These are phyloP conservation scores for Dasysyrphus tricinctus DNA, from an alignment of 2,888 invertebrate species.

Conservation along the genomic window DNA sequence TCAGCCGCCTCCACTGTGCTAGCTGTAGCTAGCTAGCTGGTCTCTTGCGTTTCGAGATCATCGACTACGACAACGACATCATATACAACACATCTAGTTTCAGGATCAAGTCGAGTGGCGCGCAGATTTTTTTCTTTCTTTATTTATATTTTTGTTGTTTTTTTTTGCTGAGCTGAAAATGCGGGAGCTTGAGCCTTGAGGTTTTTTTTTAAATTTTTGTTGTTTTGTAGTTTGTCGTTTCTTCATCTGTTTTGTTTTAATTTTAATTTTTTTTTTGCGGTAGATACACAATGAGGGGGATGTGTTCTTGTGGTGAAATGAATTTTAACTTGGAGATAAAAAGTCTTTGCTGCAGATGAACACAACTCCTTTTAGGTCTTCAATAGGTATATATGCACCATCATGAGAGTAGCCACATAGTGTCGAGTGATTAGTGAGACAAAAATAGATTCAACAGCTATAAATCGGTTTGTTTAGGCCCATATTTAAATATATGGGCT, in stretches of 20 bases:
- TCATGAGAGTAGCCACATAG: not conserved
- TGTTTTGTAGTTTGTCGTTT: conserved; percentile 25
- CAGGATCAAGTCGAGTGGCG: conserved; percentile 71
- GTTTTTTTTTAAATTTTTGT: conserved; percentile 53
- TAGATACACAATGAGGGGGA: conserved; percentile 40
- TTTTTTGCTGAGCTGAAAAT: conserved; percentile 35
- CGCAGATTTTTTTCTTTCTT: conserved; percentile 35
- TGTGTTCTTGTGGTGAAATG: conserved; percentile 65
- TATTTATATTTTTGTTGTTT: not conserved
- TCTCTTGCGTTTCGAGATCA: conserved; percentile 12
- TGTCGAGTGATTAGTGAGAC: conserved; percentile 65
- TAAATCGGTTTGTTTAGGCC: conserved; percentile 64
- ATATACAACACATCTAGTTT: conserved; percentile 63
- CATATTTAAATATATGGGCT: conserved; percentile 51
- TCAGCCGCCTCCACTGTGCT: conserved; percentile 29
- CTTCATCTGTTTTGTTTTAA: conserved; percentile 61
- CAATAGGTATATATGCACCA: not conserved
- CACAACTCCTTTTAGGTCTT: conserved; percentile 25
- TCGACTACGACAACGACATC: conserved; percentile 38
- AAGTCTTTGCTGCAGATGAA: conserved; percentile 22
- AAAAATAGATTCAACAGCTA: conserved; percentile 60
- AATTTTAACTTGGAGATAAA: conserved; percentile 45
- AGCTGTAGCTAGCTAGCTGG: conserved; percentile 19
- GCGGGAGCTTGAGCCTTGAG: conserved; percentile 72
- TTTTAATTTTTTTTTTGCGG: conserved; percentile 43